phyloP scores from a whole-genome alignment of 2,113 vertebrate species.

The Gopherus evgoodei region DNA sequence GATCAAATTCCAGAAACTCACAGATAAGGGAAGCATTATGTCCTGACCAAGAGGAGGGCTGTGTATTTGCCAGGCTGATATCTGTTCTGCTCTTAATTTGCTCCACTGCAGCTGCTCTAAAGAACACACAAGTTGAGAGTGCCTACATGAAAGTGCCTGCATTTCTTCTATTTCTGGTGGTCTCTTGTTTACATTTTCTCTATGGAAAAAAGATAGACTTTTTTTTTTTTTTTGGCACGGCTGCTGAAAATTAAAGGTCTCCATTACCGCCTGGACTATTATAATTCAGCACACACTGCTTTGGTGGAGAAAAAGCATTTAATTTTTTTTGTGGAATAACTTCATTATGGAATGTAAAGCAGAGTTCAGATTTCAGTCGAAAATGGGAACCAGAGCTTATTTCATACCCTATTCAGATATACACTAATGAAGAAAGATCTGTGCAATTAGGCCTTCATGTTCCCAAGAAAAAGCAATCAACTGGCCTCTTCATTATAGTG shows the following conservation, averaged over 20 bases:
- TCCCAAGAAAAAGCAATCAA: neutral
- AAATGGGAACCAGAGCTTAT: slow-evolving; percentile 54
- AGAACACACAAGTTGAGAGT: slow-evolving; percentile 13
- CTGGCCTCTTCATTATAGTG: neutral
- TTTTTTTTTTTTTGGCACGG: slow-evolving; percentile 28
- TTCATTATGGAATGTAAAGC: slow-evolving; percentile 63
- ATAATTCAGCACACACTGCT: slow-evolving; percentile 69
- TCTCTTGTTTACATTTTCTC: neutral
- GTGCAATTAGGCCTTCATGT: neutral
- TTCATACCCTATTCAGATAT: slow-evolving; percentile 26
- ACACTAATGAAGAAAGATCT: neutral
- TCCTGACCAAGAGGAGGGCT: slow-evolving; percentile 27
- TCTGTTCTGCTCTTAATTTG: slow-evolving; percentile 46
- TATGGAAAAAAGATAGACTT: neutral
- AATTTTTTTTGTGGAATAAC: slow-evolving; percentile 32
- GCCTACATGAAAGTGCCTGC: slow-evolving; percentile 16
- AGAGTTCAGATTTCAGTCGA: slow-evolving; percentile 62
- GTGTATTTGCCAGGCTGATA: neutral
- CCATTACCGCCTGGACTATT: slow-evolving; percentile 49
- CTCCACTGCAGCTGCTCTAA: slow-evolving; percentile 8
- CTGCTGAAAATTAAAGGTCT: slow-evolving; percentile 68
- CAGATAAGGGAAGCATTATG: neutral
- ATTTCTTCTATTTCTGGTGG: slow-evolving; percentile 45
- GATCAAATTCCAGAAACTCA: slow-evolving; percentile 10
- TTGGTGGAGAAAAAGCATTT: slow-evolving; percentile 53